phyloP scores from a whole-genome alignment of 2,113 vertebrate species.

The Empidonax traillii region DNA sequence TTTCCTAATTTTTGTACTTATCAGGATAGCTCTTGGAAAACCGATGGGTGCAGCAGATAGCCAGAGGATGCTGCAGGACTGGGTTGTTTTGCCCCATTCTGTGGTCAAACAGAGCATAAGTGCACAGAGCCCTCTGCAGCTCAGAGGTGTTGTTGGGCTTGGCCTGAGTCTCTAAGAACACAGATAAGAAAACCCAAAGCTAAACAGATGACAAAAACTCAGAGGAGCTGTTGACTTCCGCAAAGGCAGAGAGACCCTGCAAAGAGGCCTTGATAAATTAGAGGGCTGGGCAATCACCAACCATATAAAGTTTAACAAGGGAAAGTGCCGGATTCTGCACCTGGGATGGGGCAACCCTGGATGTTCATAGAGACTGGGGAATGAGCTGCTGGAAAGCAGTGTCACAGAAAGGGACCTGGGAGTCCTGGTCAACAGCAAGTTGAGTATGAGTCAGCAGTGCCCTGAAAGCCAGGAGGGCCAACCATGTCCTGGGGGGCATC shows the following conservation, averaged over 20 bases:
- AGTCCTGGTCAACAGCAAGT: accelerated
- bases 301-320: not conserved
- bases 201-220: not conserved
- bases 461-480: not conserved
- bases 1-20: not conserved
- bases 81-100: not conserved
- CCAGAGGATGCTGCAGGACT: not conserved
- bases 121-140: not conserved
- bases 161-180: not conserved
- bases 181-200: accelerated
- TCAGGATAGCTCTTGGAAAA: not conserved
- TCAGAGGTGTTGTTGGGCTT: not conserved
- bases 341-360: not conserved
- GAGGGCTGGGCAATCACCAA: not conserved
- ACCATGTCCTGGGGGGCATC: not conserved
- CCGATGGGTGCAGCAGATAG: accelerated
- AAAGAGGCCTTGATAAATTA: not conserved
- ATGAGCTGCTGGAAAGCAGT: not conserved
- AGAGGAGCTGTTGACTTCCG: not conserved
- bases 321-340: accelerated
- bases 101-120: too few species aligned
- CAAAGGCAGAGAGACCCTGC: not conserved
- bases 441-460: not conserved
- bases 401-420: not conserved
- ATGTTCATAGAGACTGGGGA: not conserved